Percentiles rank a stretch among this genome's conserved stretches.
Evolutionary conservation across 64 coral and sea anemone genomes (phyloP).

Genomic region (Stylophora pistillata): DNA sequence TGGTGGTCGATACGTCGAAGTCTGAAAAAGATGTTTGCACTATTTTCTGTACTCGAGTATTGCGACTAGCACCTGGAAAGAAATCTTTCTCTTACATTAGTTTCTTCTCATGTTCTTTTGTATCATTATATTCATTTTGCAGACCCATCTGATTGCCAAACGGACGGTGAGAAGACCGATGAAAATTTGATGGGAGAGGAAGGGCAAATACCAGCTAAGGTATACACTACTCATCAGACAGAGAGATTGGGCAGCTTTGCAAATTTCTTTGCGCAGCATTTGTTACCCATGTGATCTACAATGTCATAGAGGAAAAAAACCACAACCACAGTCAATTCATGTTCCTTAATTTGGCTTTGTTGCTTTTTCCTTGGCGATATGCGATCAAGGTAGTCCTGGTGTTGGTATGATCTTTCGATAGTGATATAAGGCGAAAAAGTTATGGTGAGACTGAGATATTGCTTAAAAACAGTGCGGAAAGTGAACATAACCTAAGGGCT

Average conservation of each 20-base stretch:
- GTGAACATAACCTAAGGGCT: no score
- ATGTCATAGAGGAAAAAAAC: background rate
- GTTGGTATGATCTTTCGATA: background rate
- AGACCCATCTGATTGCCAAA: background rate
- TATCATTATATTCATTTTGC: background rate
- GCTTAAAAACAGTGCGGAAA: no score
- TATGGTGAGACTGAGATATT: no score
- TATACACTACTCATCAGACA: background rate
- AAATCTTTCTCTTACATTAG: background rate
- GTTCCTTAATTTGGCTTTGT: no score
- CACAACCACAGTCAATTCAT: no score
- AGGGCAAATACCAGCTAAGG: conserved; percentile 1
- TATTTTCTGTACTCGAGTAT: no score
- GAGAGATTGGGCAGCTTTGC: background rate
- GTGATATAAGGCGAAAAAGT: background rate
- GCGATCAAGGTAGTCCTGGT: no score
- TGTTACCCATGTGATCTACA: background rate
- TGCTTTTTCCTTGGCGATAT: no score
- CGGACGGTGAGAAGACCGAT: background rate
- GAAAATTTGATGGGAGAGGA: background rate
- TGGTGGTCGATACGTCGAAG: no score
- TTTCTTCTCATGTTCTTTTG: background rate
- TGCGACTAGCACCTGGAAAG: no score
- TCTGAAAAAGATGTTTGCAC: no score
- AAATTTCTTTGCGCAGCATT: background rate